phyloP scores from a whole-genome alignment of 2,797 vertebrate genomes.

The Taenioides sp. region DNA sequence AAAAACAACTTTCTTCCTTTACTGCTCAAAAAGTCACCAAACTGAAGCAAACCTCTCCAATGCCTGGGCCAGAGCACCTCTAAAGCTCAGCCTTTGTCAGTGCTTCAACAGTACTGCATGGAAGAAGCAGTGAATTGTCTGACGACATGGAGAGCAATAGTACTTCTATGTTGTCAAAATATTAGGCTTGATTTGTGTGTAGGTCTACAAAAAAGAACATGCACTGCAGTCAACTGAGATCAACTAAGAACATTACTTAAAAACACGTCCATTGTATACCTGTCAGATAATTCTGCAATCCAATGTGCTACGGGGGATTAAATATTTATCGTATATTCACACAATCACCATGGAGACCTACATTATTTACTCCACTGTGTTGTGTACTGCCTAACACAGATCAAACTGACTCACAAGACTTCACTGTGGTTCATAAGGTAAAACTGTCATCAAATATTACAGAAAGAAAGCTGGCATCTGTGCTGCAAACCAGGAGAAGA shows the following conservation, averaged over 20 bases:
- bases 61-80: not conserved
- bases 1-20: not conserved
- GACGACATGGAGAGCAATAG: not conserved
- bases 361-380: not conserved
- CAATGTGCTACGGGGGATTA: not conserved
- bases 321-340: constrained; percentile 4
- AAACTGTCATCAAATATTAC: not conserved
- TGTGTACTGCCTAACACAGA: not conserved
- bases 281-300: not conserved
- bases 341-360: not conserved
- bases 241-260: not conserved
- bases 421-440: not conserved
- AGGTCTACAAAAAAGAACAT: not conserved
- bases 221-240: not conserved
- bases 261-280: not conserved
- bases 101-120: not conserved
- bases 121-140: not conserved
- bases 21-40: not conserved
- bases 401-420: not conserved
- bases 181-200: not conserved
- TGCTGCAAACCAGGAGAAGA: not conserved
- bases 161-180: not conserved
- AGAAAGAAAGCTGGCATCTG: not conserved
- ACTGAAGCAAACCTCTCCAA: not conserved
- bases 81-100: not conserved